Evolutionary conservation across 2,888 invertebrate species (phyloP).

Genomic region (Cerceris rybyensis): DNA sequence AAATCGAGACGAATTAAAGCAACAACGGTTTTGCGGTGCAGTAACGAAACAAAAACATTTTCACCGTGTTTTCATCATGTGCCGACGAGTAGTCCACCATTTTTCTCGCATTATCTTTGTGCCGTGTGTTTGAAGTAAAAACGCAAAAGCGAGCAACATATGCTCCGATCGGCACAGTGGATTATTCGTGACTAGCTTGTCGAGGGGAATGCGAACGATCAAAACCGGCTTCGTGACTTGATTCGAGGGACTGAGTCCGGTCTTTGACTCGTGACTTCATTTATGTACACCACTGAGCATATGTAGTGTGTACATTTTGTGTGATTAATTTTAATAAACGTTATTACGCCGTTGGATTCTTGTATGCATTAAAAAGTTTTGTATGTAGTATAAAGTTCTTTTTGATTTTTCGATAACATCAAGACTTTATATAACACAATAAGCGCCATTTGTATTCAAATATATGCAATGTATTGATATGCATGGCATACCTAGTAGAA

Average conservation of each 20-base stretch:
- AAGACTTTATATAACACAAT: no score
- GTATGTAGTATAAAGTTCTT: no score
- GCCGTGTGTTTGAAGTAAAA: background rate
- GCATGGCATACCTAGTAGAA: no score
- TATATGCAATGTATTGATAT: no score
- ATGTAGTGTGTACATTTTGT: background rate
- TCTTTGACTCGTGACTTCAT: conserved; percentile 22
- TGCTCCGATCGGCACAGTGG: conserved; percentile 26
- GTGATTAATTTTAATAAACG: background rate
- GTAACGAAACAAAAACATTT: no score
- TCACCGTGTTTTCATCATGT: no score
- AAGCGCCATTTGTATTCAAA: no score
- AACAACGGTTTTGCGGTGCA: no score
- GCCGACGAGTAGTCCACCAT: background rate
- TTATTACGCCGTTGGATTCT: no score
- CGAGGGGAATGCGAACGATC: conserved; percentile 34
- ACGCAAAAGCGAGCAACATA: conserved; percentile 18
- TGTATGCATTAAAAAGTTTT: no score
- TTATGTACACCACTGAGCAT: conserved; percentile 4
- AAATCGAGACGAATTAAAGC: no score
- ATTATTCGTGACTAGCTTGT: conserved; percentile 42
- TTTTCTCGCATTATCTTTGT: background rate
- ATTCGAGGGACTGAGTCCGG: conserved; percentile 14
- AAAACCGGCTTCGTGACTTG: conserved; percentile 56
- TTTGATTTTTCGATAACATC: no score